A percentile compares a stretch with the other conserved stretches of the same genome.
Conservation (phyloP, 2,888 invertebrate species). For the Melolontha melolontha region DNA sequence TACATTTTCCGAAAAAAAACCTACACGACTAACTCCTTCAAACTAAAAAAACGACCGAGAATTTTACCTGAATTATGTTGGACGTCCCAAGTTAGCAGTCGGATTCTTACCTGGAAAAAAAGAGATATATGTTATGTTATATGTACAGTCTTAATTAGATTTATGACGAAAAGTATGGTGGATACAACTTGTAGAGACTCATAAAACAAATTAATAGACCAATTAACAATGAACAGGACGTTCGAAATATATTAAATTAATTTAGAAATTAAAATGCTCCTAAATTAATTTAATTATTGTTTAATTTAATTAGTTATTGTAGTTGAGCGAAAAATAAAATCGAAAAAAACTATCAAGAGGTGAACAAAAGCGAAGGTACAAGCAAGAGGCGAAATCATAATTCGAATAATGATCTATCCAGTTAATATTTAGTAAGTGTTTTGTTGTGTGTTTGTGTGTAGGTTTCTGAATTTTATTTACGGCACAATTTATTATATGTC, state of each 20-base stretch:
- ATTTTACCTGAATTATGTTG: conserved; percentile 18
- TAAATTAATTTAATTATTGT: conserved; percentile 2
- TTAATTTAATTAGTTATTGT: neutral
- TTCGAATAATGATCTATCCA: too few relatives aligned
- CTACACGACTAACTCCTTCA: neutral
- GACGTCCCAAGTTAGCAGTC: neutral
- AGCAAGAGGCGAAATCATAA: too few relatives aligned
- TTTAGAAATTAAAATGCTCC: neutral
- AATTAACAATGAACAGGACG: conserved; percentile 11
- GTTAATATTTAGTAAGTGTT: too few relatives aligned
- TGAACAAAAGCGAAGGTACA: too few relatives aligned
- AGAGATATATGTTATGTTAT: neutral
- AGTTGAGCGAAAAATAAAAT: too few relatives aligned
- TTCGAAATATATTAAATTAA: conserved; percentile 1
- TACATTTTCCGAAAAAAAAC: conserved; percentile 17
- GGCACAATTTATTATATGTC: too few relatives aligned
- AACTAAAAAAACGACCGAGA: conserved; percentile 9
- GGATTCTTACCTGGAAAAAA: conserved; percentile 27
- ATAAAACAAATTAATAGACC: conserved; percentile 25
- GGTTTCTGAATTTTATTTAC: too few relatives aligned
- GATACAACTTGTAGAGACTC: neutral
- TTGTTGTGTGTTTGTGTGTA: too few relatives aligned
- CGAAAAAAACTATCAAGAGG: too few relatives aligned
- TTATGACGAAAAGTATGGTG: conserved; percentile 11
- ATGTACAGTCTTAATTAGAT: conserved; percentile 25